Evolutionary conservation across 1,140 invertebrate species (phyloP), one percentile per base, ranked within the genome.

Genomic region (Elymnias hypermnestra): DNA sequence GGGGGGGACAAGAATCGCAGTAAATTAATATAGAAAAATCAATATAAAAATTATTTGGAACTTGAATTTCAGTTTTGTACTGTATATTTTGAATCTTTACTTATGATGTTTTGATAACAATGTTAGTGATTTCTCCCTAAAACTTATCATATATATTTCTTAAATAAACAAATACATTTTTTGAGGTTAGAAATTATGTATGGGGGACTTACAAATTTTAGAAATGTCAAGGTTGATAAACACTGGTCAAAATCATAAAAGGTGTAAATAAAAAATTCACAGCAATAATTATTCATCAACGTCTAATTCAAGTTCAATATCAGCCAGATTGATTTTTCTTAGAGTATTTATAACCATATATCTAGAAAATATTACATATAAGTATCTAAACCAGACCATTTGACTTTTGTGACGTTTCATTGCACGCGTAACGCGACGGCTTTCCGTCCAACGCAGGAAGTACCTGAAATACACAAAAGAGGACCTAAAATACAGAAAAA

Each of bases 271-370:
- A 26, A 3, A 7, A 26, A 26, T n/a, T n/a, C 23, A 7, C 5
- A 26, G n/a, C 5, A 7, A 3, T 26, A 8, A 7, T 74, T 47
- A 65, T 57, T 93, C 91, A 50, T 93, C 91, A 47, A 93, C 89
- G 70, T 92, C 91, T 62, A 93, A 86, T 78, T 94, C 92, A 35
- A 94, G 74, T 63, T 94, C 92, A 33, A 94, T 88, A 70, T 93
- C 92, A 1, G 91, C 88, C 6, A 91, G 69, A 64, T 90, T 92
- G 53, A 94, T 88, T 72, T 91, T 88, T 54, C 92, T 89, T 36
- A 95, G 87, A 1, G 94, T 95, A 72, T 98, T 98, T 5, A 98
- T 93, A 21, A 96, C 88, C 75, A 96, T 93, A 71, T 97, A 98
- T 17, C 96, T 90, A 18, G 96, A 97, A 87, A 97, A 96, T 31